Conservation (phyloP, 2,888 invertebrate genomes). For the Agonum fuliginosum region DNA sequence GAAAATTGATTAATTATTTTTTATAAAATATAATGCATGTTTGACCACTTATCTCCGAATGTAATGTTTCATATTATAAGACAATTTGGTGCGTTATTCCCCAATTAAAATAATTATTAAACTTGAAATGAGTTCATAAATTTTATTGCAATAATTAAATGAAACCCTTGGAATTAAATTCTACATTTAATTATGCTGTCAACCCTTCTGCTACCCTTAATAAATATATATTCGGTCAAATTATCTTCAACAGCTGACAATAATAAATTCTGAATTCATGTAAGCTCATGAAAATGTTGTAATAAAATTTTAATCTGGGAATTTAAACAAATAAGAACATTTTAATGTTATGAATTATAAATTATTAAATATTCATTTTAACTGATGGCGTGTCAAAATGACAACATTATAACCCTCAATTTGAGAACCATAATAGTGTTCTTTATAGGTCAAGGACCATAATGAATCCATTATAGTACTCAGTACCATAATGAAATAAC, state of each 20-base stretch:
- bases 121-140: conserved; percentile 28
- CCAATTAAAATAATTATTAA: conserved; percentile 30
- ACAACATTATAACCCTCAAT: no score
- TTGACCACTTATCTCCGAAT: no score
- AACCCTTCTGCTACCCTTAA: conserved; percentile 33
- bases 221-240: conserved; percentile 25
- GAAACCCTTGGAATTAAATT: conserved; percentile 30
- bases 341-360: not conserved
- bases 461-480: no score
- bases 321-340: not conserved
- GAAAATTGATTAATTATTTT: no score
- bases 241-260: conserved; percentile 17
- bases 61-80: no score
- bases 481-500: no score
- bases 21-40: no score
- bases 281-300: not conserved
- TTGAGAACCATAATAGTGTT: no score
- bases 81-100: conserved; percentile 7
- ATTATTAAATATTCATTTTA: no score
- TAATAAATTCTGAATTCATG: conserved; percentile 16
- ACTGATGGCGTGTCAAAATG: no score
- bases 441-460: no score
- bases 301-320: not conserved
- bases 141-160: conserved; percentile 36
- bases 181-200: conserved; percentile 24